Base-by-base conservation (phyloP, 1,140 invertebrate genomes). In the Himalopsyche phryganea region DNA sequence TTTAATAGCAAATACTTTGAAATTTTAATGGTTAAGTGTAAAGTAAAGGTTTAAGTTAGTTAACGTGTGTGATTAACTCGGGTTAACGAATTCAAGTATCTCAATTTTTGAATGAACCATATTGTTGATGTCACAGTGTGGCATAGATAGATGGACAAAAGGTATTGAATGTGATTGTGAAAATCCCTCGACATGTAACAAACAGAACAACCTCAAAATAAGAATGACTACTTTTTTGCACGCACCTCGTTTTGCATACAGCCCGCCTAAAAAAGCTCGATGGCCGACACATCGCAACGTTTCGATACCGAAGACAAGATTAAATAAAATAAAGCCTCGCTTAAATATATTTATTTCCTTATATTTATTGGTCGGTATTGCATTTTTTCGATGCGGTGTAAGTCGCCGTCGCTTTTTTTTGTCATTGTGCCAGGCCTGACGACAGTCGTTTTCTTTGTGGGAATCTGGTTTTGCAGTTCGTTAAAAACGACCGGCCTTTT, bases 311-410 rank as follows among this genome's bases (percentile, higher is more conserved):
- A 61, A 66, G 68, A 67, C 61, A 68, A 77, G 74, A 77, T 77
- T 75, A 76, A 76, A 75, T 73, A 75, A 74, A 77, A 63, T 56
- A 56, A 48, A 51, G 68, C 69, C 72, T 72, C 66, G 67, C 73
- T 75, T 71, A 71, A 73, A 68, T 61, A 55, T 61, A 61, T 61
- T 56, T 61, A 56, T 75, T 72, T 72, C 51, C 61, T 58, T 74
- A 74, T 77, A 77, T 76, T 76, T 77, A 77, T 77, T 73, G 71
- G 71, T 69, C 65, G 69, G 72, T 76, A 74, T 72, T 74, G 71
- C 68, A 72, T 77, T 75, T 75, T 72, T 73, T 72, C 68, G 69
- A 63, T 71, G 53, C 69, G 66, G 68, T 70, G 68, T 68, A 69
- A 72, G 71, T 72, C 69, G 67, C 68, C 69, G 58, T 61, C 65